Base-by-base conservation (phyloP, 2,113 vertebrate genomes). In the Syngnathus scovelli region DNA sequence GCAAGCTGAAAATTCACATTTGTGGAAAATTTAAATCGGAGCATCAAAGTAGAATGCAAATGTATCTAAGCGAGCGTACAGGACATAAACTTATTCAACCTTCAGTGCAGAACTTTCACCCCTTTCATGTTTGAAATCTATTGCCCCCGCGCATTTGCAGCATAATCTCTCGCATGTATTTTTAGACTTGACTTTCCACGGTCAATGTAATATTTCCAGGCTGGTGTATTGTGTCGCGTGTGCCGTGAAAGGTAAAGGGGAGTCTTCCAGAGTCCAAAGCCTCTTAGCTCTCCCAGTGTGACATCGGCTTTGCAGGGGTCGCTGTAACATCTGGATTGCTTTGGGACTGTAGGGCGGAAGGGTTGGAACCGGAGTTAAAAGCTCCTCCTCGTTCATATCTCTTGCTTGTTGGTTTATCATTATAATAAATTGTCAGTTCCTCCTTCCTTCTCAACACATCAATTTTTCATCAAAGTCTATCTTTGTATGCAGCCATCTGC, bases 311-410 rank as follows among this genome's bases (percentile, higher is more conserved):
- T 68, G 48, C 65, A 68, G 61, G 61, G 71, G 52, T 72, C 70
- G 69, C 61, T 75, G 67, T 61, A 83, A 74, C 72, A 85, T 81
- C 75, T 78, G 74, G 52, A 70, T 71, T 62, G 39, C 67, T 69
- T 65, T 78, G 48, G 76, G 52, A 76, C 19, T 54, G 12, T 46
- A 27, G n/a, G 61, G 21, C 12, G 41, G 61, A 43, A 15, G 61
- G 61, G 12, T 12, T 1, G n/a, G 21, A 21, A 61, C 46, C 6
- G 27, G 27, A 15, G 7, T 43, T 9, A 1, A 8, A 6, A 9
- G 8, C 44, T 70, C 66, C 49, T 51, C 49, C 54, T 71, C 64
- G 51, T 51, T 7, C 56, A 62, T 39, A 62, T 63, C 66, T 51
- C 64, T 55, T 75, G 64, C 54, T 76, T 81, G 68, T 76, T 64